phyloP scores from a whole-genome alignment of 2,888 invertebrate genomes.

The Eupithecia centaureata region DNA sequence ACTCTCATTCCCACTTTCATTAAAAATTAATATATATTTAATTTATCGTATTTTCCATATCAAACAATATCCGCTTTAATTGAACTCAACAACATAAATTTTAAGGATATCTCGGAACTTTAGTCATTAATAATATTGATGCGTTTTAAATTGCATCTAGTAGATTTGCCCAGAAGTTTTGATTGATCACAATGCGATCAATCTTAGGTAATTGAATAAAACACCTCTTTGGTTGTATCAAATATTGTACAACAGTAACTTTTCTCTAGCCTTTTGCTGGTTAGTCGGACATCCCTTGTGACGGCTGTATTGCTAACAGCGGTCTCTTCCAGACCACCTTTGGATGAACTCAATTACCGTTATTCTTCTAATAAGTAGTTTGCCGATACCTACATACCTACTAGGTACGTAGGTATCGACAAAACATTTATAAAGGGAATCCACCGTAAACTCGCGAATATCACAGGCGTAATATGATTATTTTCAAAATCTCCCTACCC shows the following conservation, averaged over 20 bases:
- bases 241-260: no score
- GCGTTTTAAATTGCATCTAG: slow-evolving; percentile 54
- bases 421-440: no score
- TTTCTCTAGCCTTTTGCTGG: neutral
- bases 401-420: no score
- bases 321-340: no score
- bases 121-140: slow-evolving; percentile 58
- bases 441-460: slow-evolving; percentile 23
- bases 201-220: slow-evolving; percentile 13
- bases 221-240: neutral
- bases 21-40: no score
- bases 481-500: slow-evolving; percentile 56
- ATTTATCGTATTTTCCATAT: neutral
- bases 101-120: slow-evolving; percentile 39
- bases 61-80: neutral
- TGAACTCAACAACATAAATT: neutral
- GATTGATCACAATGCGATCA: slow-evolving; percentile 24
- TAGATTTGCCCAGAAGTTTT: slow-evolving; percentile 20
- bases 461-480: slow-evolving; percentile 58
- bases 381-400: no score
- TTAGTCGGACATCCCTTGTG: neutral
- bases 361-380: no score
- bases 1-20: no score
- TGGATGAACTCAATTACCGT: no score
- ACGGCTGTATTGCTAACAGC: no score